These are phyloP conservation scores for Triplophysa dalaica DNA, from an alignment of 2,113 vertebrate species.

Conservation along the genomic window DNA sequence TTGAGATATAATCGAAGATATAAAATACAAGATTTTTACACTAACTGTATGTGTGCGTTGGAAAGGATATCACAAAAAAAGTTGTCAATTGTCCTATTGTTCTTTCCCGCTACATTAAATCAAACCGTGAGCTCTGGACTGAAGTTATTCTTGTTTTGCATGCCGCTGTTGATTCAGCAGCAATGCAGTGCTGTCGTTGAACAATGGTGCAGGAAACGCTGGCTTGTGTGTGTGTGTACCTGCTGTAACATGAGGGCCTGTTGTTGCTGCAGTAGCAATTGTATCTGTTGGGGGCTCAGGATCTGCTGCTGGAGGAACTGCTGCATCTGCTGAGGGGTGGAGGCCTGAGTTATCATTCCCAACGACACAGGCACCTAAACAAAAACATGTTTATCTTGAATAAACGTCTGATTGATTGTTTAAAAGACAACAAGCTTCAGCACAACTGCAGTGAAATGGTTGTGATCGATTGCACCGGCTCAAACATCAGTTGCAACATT, in stretches of 20 bases:
- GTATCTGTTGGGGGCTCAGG: slow-evolving; percentile 75
- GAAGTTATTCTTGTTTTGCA: no score
- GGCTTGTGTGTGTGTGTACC: slow-evolving; percentile 53
- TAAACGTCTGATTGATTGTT: neutral
- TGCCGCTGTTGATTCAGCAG: no score
- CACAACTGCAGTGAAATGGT: neutral
- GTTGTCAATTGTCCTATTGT: no score
- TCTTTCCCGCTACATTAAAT: no score
- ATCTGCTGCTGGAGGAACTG: slow-evolving; percentile 67
- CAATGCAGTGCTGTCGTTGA: no score
- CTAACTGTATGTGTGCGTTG: no score
- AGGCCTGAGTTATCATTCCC: slow-evolving; percentile 74
- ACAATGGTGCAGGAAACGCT: no score
- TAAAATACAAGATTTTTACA: no score
- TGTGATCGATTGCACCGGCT: neutral
- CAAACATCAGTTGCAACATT: neutral
- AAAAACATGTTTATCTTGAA: neutral
- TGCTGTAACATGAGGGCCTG: slow-evolving; percentile 79
- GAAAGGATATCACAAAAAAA: no score
- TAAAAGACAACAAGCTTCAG: neutral
- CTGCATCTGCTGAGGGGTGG: slow-evolving; percentile 72
- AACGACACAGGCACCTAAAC: slow-evolving; percentile 64
- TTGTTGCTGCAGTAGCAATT: slow-evolving; percentile 75
- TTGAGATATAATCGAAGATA: no score
- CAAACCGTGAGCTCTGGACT: no score